Base-by-base conservation (phyloP, 2,113 vertebrate genomes). In the Actenoides lindsayi region DNA sequence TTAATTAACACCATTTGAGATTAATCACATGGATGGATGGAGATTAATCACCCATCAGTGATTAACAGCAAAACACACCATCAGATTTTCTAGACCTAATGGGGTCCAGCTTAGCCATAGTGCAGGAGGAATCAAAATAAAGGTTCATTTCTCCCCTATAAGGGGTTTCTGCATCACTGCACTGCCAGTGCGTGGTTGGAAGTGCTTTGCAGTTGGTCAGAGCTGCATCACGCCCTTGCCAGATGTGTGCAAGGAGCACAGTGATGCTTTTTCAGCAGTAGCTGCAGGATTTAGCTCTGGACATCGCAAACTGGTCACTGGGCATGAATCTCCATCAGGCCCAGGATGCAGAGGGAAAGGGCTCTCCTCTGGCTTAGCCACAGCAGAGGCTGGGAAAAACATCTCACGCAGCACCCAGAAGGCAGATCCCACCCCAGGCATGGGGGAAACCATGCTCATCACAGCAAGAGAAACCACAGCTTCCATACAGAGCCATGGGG, bases 361-460 rank as follows among this genome's bases (percentile, higher is more conserved):
- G 14, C 13, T 79, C 23, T 73, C 7, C 42, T 77, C 23, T 68
- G 42, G 48, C 39, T 91, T 23, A 67, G 56, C 31, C 35, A 73
- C 1, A 57, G 33, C 35, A 80, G 21, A 77, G 35, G 16, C 30
- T 87, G 75, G 23, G 30, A 53, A 60, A 85, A 48, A 6, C 4
- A n/a, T 24, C 60, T 89, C 69, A 24, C 0, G 4, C 27, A 42
- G n/a, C 2, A 1, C 15, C 44, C n/a, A 59, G 51, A 71, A 59
- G 50, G 56, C 74, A 82, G 57, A 70, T 88, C 8, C 24, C 42
- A 44, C 21, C 17, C 30, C 42, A 57, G 39, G 0, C 4, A 2
- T 4, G 31, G 30, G 35, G 17, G 25, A 64, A 84, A 69, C 6
- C 0, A 0, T 60, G 33, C 8, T 33, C 20, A 7, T 11, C 51